Percentiles rank a stretch among this genome's conserved stretches.
Evolutionary conservation across 2,888 invertebrate genomes (phyloP).

Genomic region (Spodoptera picta): DNA sequence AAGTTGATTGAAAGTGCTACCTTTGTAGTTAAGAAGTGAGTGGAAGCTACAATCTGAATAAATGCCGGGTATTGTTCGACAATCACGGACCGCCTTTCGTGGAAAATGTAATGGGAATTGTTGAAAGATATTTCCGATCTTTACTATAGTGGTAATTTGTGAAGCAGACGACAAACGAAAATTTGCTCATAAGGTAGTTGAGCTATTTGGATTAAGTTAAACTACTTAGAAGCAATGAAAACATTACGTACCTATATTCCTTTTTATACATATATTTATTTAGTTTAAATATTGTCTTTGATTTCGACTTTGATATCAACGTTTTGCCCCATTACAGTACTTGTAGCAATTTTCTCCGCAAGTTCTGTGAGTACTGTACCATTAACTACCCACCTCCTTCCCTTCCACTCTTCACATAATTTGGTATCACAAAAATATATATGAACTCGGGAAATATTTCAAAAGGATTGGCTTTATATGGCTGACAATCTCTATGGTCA

Average conservation of each 20-base stretch:
- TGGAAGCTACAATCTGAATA: slow-evolving; percentile 20
- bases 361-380: slow-evolving; percentile 34
- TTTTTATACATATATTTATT: too few species aligned
- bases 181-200: too few species aligned
- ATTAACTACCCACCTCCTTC: slow-evolving; percentile 37
- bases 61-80: slow-evolving; percentile 7
- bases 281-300: slow-evolving; percentile 8
- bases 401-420: slow-evolving; percentile 21
- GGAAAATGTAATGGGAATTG: neutral
- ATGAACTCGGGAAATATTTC: neutral
- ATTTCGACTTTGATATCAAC: slow-evolving; percentile 20
- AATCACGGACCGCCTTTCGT: neutral
- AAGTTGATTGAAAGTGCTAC: slow-evolving; percentile 46
- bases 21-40: slow-evolving; percentile 12
- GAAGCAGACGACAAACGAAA: too few species aligned
- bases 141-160: too few species aligned
- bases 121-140: too few species aligned
- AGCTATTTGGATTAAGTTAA: too few species aligned
- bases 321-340: slow-evolving; percentile 26
- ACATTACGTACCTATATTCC: too few species aligned
- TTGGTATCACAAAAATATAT: slow-evolving; percentile 21
- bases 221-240: too few species aligned
- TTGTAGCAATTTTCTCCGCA: slow-evolving; percentile 38
- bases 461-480: too few species aligned
- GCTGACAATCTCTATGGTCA: too few species aligned